Base-by-base conservation (phyloP, 1,140 invertebrate genomes). In the Chrysomallon squamiferum region DNA sequence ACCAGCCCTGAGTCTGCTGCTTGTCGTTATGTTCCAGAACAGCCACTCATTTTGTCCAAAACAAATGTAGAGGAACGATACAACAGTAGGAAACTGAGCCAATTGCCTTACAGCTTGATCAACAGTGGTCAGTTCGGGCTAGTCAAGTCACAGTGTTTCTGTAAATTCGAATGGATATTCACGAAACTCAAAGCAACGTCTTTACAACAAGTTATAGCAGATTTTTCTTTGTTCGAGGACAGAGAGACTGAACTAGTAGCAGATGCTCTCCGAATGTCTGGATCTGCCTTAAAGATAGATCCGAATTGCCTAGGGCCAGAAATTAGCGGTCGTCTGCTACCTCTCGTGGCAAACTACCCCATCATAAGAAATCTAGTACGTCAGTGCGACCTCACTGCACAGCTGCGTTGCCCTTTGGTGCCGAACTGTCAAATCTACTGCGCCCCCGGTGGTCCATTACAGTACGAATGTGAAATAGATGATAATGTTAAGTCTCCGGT, bases 21-120 rank as follows among this genome's bases (percentile, higher is more conserved):
- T 0, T 95, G 97, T 80, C 88, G 96, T 62, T 96, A 97, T 86
- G 95, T 98, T 6, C 95, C 95, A 0, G 88, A 94, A 3, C 96
- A 98, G 79, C 95, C 96, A 0, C 83, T 97, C 25, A 91, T 95
- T 0, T 97, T 96, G 81, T 92, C 91, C 1, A 59, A 47, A n/a
- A 59, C 47, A 33, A 63, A 64, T 20, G 58, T 59, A 13, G 45
- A 41, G 9, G 63, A 64, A 27, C 18, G 66, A n/a, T 79, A 71
- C 65, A 82, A 84, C 54, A 41, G 58, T 3, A 54, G 78, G 27
- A 81, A 80, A 56, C 65, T 84, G 57, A 73, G 62, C 22, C 69
- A 78, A 43, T 68, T 84, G 9, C 73, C 78, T 11, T 71, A 59
- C 38, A 68, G 74, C 41, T 63, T 79, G 54, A 57, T 68, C 20